Base-by-base conservation (phyloP, 1,140 invertebrate genomes). In the Caenorhabditis latens region DNA sequence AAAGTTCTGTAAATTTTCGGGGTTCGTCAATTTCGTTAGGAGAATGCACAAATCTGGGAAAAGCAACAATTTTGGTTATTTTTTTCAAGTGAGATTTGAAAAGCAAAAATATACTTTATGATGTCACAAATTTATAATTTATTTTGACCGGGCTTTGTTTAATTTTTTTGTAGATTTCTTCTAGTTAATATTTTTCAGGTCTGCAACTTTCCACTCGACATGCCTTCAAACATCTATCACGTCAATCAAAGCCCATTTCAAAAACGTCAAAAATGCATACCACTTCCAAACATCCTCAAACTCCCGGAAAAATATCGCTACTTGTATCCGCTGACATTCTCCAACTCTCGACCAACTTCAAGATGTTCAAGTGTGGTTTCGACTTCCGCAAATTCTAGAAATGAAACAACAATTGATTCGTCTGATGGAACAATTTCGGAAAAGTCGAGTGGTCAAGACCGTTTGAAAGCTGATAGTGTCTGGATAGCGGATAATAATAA, bases 241-340 rank as follows among this genome's bases (percentile, higher is more conserved):
- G 71, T 79, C n/a, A 19, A 6, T n/a, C 71, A 79, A 24, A 79
- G 32, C 24, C 32, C 71, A 4, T 9, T 9, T 19, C 46, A 79
- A 50, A 79, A 79, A 53, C n/a, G 8, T 11, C 46, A 79, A 79
- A 79, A 79, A 53, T 50, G 43, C n/a, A 50, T 79, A 53, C 71
- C 71, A 9, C 46, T 79, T 4, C 71, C 71, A 13, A 9, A 53
- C 7, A 79, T 79, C 21, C 5, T 19, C 14, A 8, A 8, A 11
- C 71, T 79, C 16, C 71, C 71, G 0, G 71, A 50, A 24, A 43
- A 43, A 32, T 79, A 79, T 50, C 71, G 53, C 8, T 50, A 79
- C 24, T 24, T 79, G n/a, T 79, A 79, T 50, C 71, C 71, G 5
- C 8, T 50, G 11, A 79, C 71, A 6, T 79, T 79, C 14, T n/a